These are phyloP conservation scores for Diadema setosum DNA, from an alignment of 35 echinoderm and acorn worm genomes.

Conservation along the genomic window DNA sequence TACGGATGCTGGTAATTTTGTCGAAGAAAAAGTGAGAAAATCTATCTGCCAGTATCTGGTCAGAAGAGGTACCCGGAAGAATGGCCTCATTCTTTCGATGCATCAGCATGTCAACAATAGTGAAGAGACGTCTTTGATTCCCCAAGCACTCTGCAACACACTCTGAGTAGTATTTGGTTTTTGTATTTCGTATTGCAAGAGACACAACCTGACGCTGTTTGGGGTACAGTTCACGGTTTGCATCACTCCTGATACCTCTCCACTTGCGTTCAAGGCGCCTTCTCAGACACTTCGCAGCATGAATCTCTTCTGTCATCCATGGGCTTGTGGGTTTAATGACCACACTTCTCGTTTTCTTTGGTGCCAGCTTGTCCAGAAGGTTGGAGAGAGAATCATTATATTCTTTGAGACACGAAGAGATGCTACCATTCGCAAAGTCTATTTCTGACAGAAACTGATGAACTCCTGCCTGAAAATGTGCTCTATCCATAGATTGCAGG, in stretches of 20 bases:
- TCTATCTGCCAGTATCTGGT: neutral
- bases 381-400: neutral
- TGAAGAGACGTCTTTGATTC: slow-evolving; percentile 14
- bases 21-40: neutral
- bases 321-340: slow-evolving; percentile 8
- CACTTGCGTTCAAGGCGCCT: neutral
- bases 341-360: neutral
- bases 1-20: neutral
- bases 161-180: slow-evolving; percentile 8
- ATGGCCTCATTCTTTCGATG: neutral
- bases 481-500: neutral
- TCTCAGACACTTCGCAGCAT: neutral
- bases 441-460: neutral
- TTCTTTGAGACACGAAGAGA: neutral
- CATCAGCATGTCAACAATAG: neutral
- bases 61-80: neutral
- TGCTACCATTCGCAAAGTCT: neutral
- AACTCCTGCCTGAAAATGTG: neutral
- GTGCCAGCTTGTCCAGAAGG: neutral
- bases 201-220: neutral
- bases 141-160: slow-evolving; percentile 9
- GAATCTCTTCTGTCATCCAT: slow-evolving; percentile 17
- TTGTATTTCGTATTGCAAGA: neutral
- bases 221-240: neutral
- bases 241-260: neutral